phyloP scores from a whole-genome alignment of 2,797 vertebrate species.

The Typhlichthys subterraneus region DNA sequence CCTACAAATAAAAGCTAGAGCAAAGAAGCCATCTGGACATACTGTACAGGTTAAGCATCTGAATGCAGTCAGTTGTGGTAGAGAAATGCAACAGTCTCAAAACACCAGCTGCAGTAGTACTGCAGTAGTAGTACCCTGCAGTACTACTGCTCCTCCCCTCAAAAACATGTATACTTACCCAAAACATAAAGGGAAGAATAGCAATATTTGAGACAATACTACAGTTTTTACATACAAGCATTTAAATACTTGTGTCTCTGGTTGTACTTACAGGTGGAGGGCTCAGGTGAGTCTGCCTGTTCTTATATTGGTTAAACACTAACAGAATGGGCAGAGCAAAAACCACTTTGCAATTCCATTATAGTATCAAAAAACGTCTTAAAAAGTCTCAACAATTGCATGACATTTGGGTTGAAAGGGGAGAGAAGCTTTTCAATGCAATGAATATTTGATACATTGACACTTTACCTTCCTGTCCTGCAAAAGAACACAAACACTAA shows the following conservation, averaged over 20 bases:
- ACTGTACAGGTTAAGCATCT: conserved; percentile 33
- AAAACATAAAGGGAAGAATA: conserved; percentile 54
- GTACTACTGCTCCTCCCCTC: conserved; percentile 41
- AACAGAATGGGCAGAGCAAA: conserved; percentile 88
- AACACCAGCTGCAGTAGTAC: conserved; percentile 48
- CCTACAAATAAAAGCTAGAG: conserved; percentile 48
- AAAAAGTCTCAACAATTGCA: conserved; percentile 86
- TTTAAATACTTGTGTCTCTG: conserved; percentile 58
- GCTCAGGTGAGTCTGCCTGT: conserved; percentile 90
- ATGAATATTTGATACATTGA: conserved; percentile 58
- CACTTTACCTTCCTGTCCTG: conserved; percentile 80
- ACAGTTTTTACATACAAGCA: conserved; percentile 69
- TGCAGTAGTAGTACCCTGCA: conserved; percentile 26
- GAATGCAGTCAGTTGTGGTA: conserved; percentile 26
- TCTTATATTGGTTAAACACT: conserved; percentile 91
- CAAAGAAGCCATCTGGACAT: conserved; percentile 34
- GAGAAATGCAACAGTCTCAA: conserved; percentile 54
- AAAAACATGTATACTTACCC: conserved; percentile 81
- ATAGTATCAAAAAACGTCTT: conserved; percentile 72
- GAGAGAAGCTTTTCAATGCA: conserved; percentile 73
- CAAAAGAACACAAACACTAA: conserved; percentile 75
- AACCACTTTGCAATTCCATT: conserved; percentile 85
- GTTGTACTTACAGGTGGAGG: conserved; percentile 99
- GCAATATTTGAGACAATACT: conserved; percentile 66
- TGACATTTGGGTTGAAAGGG: conserved; percentile 71